Evolutionary conservation across 2,888 invertebrate genomes (phyloP), one percentile per base, ranked within the genome.

Genomic region (Acanthosepion lycidas): DNA sequence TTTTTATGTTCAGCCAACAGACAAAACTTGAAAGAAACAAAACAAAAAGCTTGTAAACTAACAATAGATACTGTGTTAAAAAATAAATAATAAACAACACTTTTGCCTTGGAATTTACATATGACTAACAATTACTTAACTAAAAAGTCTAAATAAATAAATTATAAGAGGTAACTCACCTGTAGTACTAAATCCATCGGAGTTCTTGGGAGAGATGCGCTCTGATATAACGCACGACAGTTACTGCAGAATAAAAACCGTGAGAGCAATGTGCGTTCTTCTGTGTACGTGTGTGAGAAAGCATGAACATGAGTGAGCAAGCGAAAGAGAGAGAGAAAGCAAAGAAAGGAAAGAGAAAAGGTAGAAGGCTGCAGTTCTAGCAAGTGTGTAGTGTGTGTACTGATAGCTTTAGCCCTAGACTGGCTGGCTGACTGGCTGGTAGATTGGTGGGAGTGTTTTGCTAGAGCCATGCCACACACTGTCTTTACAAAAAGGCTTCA

Each of bases 401-500:
- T 78, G 78, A n/a, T n/a, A 78, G 78, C 78, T 78, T n/a, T 8
- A 78, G 78, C 78, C 78, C 28, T 9, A 78, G 78, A 78, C 78
- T 78, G n/a, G 78, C 78, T n/a, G 64, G 64, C 64, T 64, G 64
- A 64, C 64, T 64, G 78, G 78, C 28, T 78, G 78, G 78, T 78
- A n/a, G n/a, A 78, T 8, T 78, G 78, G 78, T n/a, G n/a, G 78
- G 78, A 78, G 78, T 78, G 78, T 78, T 78, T 78, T 15, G 8
- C 9, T 28, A 78, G n/a, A 78, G 78, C n/a, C 78, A n/a, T 18
- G n/a, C n/a, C 18, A 6, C 78, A 78, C 78, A n/a, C n/a, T n/a
- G 78, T 78, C 28, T 78, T 78, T 8, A 28, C 6, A 28, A 78
- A 78, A n/a, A 8, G 78, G 78, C 78, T 78, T 78, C 28, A 78